Percentiles rank a stretch among this genome's conserved stretches.
Conservation (phyloP, 2,888 invertebrate genomes). For the Hypomecis atomaria region DNA sequence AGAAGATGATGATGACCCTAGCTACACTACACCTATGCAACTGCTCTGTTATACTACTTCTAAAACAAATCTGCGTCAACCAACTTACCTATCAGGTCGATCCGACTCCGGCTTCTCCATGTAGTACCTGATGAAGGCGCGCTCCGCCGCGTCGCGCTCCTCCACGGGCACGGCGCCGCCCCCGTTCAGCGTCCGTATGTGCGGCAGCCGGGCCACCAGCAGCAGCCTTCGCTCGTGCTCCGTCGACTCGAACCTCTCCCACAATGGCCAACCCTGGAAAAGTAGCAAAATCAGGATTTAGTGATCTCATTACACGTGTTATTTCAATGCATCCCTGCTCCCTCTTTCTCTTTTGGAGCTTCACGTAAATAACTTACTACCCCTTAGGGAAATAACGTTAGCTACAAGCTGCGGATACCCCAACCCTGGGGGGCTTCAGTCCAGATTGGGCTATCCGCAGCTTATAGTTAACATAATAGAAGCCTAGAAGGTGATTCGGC, state of each 20-base stretch:
- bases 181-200: constrained; percentile 94
- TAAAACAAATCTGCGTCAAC: no score
- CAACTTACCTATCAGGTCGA: constrained; percentile 88
- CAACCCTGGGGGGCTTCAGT: no score
- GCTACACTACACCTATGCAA: no score
- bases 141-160: constrained; percentile 96
- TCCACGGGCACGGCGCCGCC: constrained; percentile 92
- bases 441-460: no score
- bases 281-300: not conserved
- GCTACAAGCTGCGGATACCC: no score
- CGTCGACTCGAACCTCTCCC: constrained; percentile 92
- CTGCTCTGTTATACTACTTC: no score
- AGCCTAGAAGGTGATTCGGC: no score
- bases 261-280: constrained; percentile 88
- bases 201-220: constrained; percentile 94
- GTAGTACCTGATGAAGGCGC: constrained; percentile 96
- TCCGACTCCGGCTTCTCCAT: constrained; percentile 94
- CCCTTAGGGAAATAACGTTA: no score
- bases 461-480: no score
- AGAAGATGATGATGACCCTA: no score
- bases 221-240: constrained; percentile 95
- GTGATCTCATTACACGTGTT: not conserved
- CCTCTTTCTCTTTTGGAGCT: no score
- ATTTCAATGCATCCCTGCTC: not conserved
- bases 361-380: no score